Percentiles rank a stretch among this genome's conserved stretches.
phyloP scores from a whole-genome alignment of 2,113 vertebrate species.

The Eurypyga helias region DNA sequence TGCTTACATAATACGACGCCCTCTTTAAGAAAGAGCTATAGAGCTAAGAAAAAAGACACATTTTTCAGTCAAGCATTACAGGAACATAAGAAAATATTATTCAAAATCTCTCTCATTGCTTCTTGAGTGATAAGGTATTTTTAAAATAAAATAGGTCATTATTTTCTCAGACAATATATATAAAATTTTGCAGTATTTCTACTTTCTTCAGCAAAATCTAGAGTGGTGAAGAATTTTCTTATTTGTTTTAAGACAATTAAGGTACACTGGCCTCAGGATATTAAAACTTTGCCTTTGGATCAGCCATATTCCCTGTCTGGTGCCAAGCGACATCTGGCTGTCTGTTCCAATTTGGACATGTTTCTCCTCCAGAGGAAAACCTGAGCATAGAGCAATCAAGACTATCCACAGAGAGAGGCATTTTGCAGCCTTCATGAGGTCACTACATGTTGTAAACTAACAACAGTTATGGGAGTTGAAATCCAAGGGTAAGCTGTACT shows the following conservation, averaged over 20 bases:
- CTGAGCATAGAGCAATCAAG: not conserved
- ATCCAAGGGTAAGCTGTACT: not conserved
- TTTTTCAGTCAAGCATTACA: not conserved
- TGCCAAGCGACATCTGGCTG: not conserved
- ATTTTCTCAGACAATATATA: too few relatives aligned
- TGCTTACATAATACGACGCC: not conserved
- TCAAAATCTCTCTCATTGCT: not conserved
- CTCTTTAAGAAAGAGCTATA: not conserved
- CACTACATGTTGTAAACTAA: not conserved
- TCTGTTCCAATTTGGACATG: not conserved
- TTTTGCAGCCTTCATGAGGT: not conserved
- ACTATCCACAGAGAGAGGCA: accelerated
- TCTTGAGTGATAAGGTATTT: not conserved
- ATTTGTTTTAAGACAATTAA: not conserved
- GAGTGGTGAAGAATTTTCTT: not conserved
- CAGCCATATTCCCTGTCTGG: not conserved
- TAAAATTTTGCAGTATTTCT: too few relatives aligned
- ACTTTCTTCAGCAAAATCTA: not conserved
- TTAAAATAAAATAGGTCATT: not conserved
- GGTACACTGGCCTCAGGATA: not conserved
- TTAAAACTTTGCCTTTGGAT: not conserved
- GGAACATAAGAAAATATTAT: not conserved
- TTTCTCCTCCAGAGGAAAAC: not conserved
- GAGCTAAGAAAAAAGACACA: not conserved
- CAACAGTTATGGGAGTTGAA: not conserved